These are phyloP conservation scores for Cephus spinipes DNA, from an alignment of 2,888 invertebrate species.

Conservation along the genomic window DNA sequence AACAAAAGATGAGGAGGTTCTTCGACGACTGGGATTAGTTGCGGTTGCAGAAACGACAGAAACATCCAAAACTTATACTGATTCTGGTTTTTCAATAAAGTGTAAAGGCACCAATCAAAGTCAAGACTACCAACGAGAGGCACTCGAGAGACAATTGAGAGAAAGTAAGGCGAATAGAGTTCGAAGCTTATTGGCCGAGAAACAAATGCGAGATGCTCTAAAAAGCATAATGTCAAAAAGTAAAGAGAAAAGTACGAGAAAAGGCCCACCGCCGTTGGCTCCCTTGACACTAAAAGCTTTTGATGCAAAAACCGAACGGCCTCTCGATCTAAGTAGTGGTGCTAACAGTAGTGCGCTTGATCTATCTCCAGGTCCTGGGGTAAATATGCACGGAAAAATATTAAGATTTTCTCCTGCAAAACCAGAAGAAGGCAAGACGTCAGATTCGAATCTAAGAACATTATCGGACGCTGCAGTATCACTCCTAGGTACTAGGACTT, in stretches of 20 bases:
- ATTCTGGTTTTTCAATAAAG: conserved; percentile 33
- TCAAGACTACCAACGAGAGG: conserved; percentile 43
- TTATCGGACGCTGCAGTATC: conserved; percentile 58
- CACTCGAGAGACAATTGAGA: conserved; percentile 54
- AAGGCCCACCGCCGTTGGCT: conserved; percentile 57
- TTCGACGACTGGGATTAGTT: conserved; percentile 52
- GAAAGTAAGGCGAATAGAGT: conserved; percentile 59
- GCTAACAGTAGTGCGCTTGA: conserved; percentile 46
- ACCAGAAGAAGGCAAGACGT: conserved; percentile 45
- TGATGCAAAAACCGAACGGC: conserved; percentile 21
- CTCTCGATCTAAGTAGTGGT: conserved; percentile 53
- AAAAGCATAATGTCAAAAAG: conserved; percentile 53
- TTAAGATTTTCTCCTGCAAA: conserved; percentile 1
- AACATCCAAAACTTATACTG: conserved; percentile 24
- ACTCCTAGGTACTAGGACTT: conserved; percentile 26
- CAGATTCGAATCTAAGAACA: conserved; percentile 51
- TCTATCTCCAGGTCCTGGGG: conserved; percentile 41
- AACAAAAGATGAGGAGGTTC: conserved; percentile 50
- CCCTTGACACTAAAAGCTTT: conserved; percentile 35
- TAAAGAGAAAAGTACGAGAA: conserved; percentile 18
- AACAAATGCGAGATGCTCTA: conserved; percentile 57
- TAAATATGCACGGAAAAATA: not conserved
- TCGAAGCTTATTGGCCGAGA: conserved; percentile 56
- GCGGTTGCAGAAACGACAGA: conserved; percentile 48
- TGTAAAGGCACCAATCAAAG: conserved; percentile 32